Evolutionary conservation across 2,113 vertebrate species (phyloP).

Genomic region (Ailurus styani): DNA sequence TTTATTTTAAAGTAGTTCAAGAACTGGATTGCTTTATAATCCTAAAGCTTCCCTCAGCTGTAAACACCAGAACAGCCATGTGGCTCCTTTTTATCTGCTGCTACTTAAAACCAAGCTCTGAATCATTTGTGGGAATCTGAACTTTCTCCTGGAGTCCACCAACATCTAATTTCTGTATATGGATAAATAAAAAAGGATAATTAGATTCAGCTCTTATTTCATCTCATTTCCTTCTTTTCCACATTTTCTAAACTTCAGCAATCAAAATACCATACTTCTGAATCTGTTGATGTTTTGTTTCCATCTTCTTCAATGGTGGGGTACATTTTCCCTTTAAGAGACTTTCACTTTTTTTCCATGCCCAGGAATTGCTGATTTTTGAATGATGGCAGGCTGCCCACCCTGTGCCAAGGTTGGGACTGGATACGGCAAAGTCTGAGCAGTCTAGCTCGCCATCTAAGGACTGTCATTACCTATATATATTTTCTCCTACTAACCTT

Average conservation of each 20-base stretch:
- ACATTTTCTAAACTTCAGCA: slow-evolving; percentile 38
- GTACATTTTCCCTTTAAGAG: slow-evolving; percentile 36
- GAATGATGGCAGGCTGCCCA: accelerated
- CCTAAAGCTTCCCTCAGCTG: neutral
- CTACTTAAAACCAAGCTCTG: neutral
- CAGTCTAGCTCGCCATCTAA: neutral
- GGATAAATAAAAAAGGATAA: slow-evolving; percentile 29
- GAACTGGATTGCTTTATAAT: neutral
- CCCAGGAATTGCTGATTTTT: neutral
- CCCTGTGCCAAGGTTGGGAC: slow-evolving; percentile 23
- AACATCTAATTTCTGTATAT: slow-evolving; percentile 37
- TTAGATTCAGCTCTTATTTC: slow-evolving; percentile 61
- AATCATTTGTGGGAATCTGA: slow-evolving; percentile 52
- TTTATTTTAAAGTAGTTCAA: slow-evolving; percentile 53
- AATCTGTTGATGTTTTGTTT: slow-evolving; percentile 61
- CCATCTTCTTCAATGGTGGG: neutral
- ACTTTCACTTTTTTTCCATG: slow-evolving; percentile 50
- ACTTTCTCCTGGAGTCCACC: slow-evolving; percentile 47
- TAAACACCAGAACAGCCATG: slow-evolving; percentile 29
- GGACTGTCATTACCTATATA: neutral
- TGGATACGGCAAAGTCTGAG: neutral
- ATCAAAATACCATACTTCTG: slow-evolving; percentile 35
- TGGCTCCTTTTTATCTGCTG: neutral
- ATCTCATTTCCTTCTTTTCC: slow-evolving; percentile 73
- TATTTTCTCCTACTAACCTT: neutral